Evolutionary conservation across 2,113 vertebrate genomes (phyloP), one percentile per base, ranked within the genome.

Genomic region (Percopsis transmontana): DNA sequence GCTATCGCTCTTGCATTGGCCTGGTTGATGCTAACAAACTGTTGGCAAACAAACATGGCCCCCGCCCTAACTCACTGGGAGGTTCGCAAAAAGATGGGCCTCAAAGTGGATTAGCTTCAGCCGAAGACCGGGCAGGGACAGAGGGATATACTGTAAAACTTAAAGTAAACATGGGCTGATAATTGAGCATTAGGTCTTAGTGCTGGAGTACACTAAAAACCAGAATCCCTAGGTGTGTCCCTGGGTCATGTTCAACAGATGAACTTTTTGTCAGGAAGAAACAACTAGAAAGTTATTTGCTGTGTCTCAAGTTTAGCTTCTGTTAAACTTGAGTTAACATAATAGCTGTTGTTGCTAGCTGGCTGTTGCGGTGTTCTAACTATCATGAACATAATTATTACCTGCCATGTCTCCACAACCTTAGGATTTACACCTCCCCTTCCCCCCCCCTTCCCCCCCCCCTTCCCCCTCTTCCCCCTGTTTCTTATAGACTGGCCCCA

Each of bases 11-110:
- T 23, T 24, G 18, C 27, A 63, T 57, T 54, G 61, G 57, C 67
- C 73, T 64, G 50, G 66, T 7, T 73, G 65, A 84, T 66, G 70
- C 70, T 74, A 72, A 87, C 66, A 87, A 74, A 81, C 21, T 54
- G 63, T 71, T 59, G 57, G 70, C 59, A 72, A 69, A 77, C 79
- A 74, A 58, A 57, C 18, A n/a, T 48, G 58, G 45, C 48, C 24
- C 38, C 3, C 19, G 13, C 59, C 47, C 64, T 33, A 63, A 54
- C 63, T 40, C 44, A n/a, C 21, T 18, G 23, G 13, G 41, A 33
- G 60, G 10, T 6, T 20, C 53, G 48, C 24, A 51, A 18, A 5
- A 41, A 1, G 19, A n/a, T 53, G 33, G 2, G 4, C 14, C 14
- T 16, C 20, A 2, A 18, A 0, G 1, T 1, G 1, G 1, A 58